Percentiles rank a stretch among this genome's conserved stretches.
Evolutionary conservation across 2,113 vertebrate species (phyloP).

Genomic region (Nibea albiflora): DNA sequence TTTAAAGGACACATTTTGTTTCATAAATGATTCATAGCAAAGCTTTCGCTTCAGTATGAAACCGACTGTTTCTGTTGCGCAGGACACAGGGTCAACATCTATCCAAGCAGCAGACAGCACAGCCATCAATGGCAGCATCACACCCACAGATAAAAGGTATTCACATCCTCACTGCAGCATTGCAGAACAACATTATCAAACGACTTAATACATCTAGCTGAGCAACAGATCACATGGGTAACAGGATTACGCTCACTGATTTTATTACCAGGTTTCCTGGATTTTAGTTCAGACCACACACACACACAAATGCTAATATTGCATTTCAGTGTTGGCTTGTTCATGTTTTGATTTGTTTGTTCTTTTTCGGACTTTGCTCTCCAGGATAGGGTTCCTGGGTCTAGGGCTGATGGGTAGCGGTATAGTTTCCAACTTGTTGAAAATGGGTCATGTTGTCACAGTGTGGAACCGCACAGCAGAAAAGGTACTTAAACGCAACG

Average conservation of each 20-base stretch:
- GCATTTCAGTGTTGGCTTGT: not conserved
- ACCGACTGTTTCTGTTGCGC: slow-evolving; percentile 18
- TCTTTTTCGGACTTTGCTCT: not conserved
- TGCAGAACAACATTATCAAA: not conserved
- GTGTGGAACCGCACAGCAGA: slow-evolving; percentile 99
- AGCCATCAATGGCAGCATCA: slow-evolving; percentile 96
- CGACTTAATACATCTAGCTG: not conserved
- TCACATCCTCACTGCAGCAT: not conserved
- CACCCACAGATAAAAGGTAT: slow-evolving; percentile 98
- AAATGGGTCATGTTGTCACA: slow-evolving; percentile 98
- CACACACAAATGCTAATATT: not conserved
- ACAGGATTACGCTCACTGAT: not conserved
- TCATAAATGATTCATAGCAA: too few species aligned
- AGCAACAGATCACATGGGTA: not conserved
- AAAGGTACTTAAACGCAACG: slow-evolving; percentile 85
- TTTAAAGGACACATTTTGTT: not conserved
- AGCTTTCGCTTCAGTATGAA: not conserved
- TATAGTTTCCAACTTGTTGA: slow-evolving; percentile 97
- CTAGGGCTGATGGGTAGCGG: slow-evolving; percentile 98
- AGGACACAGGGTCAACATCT: slow-evolving; percentile 96
- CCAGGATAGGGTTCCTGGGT: slow-evolving; percentile 98
- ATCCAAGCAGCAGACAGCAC: slow-evolving; percentile 99
- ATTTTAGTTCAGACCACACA: not conserved
- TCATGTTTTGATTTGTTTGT: slow-evolving; percentile 9
- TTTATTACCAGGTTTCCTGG: not conserved